phyloP scores from a whole-genome alignment of 2,113 vertebrate genomes.

The Otis tarda region DNA sequence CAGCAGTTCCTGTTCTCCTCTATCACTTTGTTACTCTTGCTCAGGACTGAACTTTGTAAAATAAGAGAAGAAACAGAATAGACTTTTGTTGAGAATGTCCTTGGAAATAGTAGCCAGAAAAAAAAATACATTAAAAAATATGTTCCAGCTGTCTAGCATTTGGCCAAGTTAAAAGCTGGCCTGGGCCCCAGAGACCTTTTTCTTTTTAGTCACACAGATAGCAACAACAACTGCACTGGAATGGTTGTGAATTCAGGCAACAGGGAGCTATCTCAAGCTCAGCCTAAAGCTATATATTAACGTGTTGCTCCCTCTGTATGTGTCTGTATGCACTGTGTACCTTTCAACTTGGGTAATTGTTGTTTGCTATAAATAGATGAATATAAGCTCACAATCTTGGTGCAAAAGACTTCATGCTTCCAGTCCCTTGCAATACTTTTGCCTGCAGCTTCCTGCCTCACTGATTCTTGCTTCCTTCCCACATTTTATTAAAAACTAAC shows the following conservation, averaged over 20 bases:
- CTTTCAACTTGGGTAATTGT: neutral
- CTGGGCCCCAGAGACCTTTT: neutral
- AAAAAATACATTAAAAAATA: neutral
- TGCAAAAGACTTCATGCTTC: neutral
- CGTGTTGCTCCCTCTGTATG: neutral
- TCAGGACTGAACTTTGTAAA: neutral
- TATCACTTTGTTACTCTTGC: neutral
- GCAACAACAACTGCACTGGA: neutral
- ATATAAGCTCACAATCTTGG: neutral
- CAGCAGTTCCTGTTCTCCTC: neutral
- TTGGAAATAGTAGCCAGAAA: neutral
- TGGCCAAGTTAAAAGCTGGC: neutral
- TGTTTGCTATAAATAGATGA: neutral
- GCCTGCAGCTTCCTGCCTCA: neutral
- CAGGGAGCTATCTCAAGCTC: neutral
- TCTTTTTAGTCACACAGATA: neutral
- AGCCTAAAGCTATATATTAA: neutral
- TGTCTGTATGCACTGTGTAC: neutral
- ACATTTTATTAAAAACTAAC: neutral
- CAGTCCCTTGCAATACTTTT: neutral
- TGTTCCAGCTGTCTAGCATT: neutral
- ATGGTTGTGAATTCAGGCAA: neutral
- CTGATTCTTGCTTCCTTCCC: neutral
- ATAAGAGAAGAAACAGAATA: neutral
- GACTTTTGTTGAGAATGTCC: neutral